Evolutionary conservation across 2,797 vertebrate species (phyloP).

Genomic region (Bryconaethiops microstoma): DNA sequence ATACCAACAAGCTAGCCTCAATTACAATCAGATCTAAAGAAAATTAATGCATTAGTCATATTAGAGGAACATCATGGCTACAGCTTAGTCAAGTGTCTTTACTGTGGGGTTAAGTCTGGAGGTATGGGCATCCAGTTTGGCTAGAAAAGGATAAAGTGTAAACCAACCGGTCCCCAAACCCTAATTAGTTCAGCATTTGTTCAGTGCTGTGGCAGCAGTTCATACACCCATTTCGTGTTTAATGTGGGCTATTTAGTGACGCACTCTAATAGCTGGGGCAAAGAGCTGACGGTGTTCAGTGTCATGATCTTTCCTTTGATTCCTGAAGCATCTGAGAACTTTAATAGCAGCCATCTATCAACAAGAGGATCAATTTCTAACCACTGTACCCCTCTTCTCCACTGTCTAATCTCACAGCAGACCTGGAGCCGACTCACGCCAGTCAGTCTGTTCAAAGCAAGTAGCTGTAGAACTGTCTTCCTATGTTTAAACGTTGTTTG

Average conservation of each 20-base stretch:
- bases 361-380: slow-evolving; percentile 50
- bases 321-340: slow-evolving; percentile 40
- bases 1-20: neutral
- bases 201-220: slow-evolving; percentile 40
- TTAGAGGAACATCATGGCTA: neutral
- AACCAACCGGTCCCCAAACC: slow-evolving; percentile 3
- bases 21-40: neutral
- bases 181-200: slow-evolving; percentile 50
- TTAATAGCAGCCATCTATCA: slow-evolving; percentile 52
- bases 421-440: slow-evolving; percentile 35
- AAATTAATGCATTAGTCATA: neutral
- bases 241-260: slow-evolving; percentile 30
- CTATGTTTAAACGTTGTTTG: slow-evolving; percentile 25
- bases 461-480: slow-evolving; percentile 13
- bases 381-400: slow-evolving; percentile 36
- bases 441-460: slow-evolving; percentile 6
- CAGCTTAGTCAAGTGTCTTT: no score
- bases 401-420: slow-evolving; percentile 40
- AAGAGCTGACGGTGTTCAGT: slow-evolving; percentile 36
- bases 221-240: slow-evolving; percentile 19
- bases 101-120: neutral
- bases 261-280: slow-evolving; percentile 6
- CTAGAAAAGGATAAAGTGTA: neutral
- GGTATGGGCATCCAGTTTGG: neutral
- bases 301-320: slow-evolving; percentile 51